Base-by-base conservation (phyloP, 2,797 vertebrate species). In the Taeniopygia guttata region DNA sequence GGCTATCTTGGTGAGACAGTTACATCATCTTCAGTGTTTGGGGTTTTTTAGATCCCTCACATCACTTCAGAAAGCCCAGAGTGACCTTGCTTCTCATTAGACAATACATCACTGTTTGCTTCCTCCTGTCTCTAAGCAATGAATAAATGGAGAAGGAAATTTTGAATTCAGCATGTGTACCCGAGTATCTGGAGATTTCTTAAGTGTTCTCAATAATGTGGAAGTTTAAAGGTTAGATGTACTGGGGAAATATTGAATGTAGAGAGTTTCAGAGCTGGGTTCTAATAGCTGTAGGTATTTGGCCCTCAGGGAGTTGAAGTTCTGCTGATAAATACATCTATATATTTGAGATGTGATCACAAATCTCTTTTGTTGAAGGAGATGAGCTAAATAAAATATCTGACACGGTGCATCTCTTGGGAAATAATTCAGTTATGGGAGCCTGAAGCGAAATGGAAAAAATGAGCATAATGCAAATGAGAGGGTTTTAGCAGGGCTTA, bases 21-120 rank as follows among this genome's bases (percentile, higher is more conserved):
- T 64, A 32, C 7, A 5, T 45, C 1, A 2, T 64, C 19, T 45
- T 38, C 3, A 0, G 4, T 36, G 9, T 62, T 66, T 48, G 46
- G 21, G 18, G 2, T 32, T 20, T 48, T 73, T 38, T 8, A 21
- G 59, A 22, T 59, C 30, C 7, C 40, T 84, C 5, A 0, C 43
- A 51, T 45, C 51, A 36, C 3, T 66, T 90, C 80, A 49, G 27
- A 42, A 54, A 64, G 38, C 30, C 27, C 32, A 54, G 80, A 77
- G 20, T 81, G 87, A 75, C 73, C 76, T 85, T 89, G 82, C 25
- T 63, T 55, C 40, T 66, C 25, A 1, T 10, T 38, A 67, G 55
- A 20, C 52, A 52, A 5, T 49, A 6, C 21, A 34, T 72, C 27
- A 7, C 32, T 91, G 79, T 85, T 87, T 74, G 75, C 30, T 34